A percentile compares a stretch with the other conserved stretches of the same genome.
Evolutionary conservation across 2,888 invertebrate genomes (phyloP).

Genomic region (Pantelozetes paolii): DNA sequence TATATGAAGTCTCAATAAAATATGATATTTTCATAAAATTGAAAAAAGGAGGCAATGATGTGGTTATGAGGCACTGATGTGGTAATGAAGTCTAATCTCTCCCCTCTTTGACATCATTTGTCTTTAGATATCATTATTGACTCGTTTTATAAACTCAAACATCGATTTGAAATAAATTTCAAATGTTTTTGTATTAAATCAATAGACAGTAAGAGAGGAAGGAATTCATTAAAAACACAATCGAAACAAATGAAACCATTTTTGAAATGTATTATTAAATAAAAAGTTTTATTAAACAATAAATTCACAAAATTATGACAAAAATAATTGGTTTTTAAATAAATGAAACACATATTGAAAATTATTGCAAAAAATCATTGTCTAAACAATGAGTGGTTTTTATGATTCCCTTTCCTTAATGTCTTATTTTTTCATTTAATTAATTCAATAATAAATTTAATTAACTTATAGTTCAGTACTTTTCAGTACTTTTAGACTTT

Average conservation of each 20-base stretch:
- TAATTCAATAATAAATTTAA: not conserved
- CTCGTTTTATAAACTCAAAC: not conserved
- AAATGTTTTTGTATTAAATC: not conserved
- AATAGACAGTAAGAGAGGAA: not conserved
- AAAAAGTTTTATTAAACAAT: no score
- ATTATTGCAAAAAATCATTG: no score
- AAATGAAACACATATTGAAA: no score
- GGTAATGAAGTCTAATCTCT: slow-evolving; percentile 15
- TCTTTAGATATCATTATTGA: not conserved
- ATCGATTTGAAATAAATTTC: not conserved
- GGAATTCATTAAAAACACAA: slow-evolving; percentile 2
- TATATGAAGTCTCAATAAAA: slow-evolving; percentile 16
- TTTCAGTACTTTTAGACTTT: not conserved
- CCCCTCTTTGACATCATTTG: slow-evolving; percentile 6
- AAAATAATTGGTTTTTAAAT: no score
- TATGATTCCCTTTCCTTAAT: not conserved
- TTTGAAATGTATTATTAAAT: not conserved
- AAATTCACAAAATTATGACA: no score
- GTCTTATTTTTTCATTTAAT: not conserved
- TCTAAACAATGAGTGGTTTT: no score
- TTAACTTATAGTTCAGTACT: slow-evolving; percentile 1
- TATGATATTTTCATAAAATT: slow-evolving; percentile 26
- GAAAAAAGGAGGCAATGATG: not conserved
- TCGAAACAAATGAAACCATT: not conserved
- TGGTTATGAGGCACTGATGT: no score